These are phyloP conservation scores for Ferdinandea cuprea DNA, from an alignment of 2,888 invertebrate species.

Conservation along the genomic window DNA sequence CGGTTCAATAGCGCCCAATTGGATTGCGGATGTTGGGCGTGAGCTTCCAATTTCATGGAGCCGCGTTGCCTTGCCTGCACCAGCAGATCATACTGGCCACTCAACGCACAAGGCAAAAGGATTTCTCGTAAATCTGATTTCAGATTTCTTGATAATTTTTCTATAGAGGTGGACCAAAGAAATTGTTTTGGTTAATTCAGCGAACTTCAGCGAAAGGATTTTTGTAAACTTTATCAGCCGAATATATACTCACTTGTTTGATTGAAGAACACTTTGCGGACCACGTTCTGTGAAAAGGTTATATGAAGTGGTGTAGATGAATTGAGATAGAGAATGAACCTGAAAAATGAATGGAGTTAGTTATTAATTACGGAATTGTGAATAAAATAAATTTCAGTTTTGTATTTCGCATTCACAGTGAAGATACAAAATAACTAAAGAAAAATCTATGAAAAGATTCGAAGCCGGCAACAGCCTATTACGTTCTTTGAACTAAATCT, in stretches of 20 bases:
- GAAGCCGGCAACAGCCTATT: too few species aligned
- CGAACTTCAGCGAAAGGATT: background rate
- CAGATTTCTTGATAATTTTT: conserved; percentile 79
- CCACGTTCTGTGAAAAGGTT: conserved; percentile 81
- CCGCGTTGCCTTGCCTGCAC: conserved; percentile 80
- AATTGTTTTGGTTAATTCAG: background rate
- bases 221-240: background rate
- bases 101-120: conserved; percentile 81
- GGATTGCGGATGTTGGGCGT: conserved; percentile 80
- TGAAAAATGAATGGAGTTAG: conserved; percentile 75
- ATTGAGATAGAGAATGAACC: conserved; percentile 81
- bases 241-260: conserved; percentile 80
- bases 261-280: conserved; percentile 82
- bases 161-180: conserved; percentile 76
- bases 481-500: too few species aligned
- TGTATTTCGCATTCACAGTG: background rate
- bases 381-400: background rate
- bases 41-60: conserved; percentile 80
- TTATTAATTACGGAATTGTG: background rate
- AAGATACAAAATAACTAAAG: too few species aligned
- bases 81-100: conserved; percentile 82
- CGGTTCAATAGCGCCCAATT: conserved; percentile 82
- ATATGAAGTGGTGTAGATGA: conserved; percentile 81
- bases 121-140: conserved; percentile 78
- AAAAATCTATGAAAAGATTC: too few species aligned